These are phyloP conservation scores for Sebastes alutus DNA, from an alignment of 2,797 vertebrate genomes.

Conservation along the genomic window DNA sequence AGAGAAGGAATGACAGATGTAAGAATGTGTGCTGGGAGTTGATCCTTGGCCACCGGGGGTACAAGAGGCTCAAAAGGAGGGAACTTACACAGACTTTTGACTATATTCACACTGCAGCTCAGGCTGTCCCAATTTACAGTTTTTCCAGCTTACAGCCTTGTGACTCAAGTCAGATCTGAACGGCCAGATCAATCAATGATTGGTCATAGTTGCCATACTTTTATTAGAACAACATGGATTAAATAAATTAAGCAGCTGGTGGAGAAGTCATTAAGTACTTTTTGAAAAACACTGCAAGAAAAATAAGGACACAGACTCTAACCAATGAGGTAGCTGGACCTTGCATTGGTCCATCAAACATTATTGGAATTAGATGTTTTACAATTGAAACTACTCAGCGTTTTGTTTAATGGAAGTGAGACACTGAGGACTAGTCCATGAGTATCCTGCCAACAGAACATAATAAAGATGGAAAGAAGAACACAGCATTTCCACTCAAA, in stretches of 20 bases:
- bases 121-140: background rate
- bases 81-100: background rate
- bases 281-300: background rate
- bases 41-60: background rate
- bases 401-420: background rate
- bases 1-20: constrained; percentile 12
- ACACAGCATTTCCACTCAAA: background rate
- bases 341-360: background rate
- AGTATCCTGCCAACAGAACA: background rate
- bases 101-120: background rate
- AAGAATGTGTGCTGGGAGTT: constrained; percentile 13
- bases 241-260: background rate
- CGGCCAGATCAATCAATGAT: background rate
- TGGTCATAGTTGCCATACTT: background rate
- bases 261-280: background rate
- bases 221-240: background rate
- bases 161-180: background rate
- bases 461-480: background rate
- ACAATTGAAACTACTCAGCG: background rate
- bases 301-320: background rate
- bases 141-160: background rate
- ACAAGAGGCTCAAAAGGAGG: constrained; percentile 8
- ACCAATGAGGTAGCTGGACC: background rate
- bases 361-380: background rate
- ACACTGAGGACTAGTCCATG: background rate